A percentile compares a stretch with the other conserved stretches of the same genome.
Conservation (phyloP, 2,797 vertebrate genomes). For the Molossus molossus region DNA sequence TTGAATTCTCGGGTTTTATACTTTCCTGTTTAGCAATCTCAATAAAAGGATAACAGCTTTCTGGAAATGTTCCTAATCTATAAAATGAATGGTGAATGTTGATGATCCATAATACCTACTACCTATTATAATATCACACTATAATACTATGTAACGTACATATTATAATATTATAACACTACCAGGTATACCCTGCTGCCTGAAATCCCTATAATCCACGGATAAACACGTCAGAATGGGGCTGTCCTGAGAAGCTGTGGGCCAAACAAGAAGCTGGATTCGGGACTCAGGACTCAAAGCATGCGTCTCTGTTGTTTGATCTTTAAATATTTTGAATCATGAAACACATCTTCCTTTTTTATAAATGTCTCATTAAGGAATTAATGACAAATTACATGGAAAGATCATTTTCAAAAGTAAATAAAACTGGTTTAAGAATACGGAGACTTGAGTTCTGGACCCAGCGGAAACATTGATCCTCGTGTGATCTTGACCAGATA, state of each 20-base stretch:
- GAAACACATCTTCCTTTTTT: background rate
- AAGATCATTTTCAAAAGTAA: background rate
- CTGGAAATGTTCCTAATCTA: background rate
- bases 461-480: background rate
- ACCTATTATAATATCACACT: background rate
- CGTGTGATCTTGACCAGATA: background rate
- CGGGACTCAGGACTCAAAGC: background rate
- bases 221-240: background rate
- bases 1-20: background rate
- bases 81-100: background rate
- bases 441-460: background rate
- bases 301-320: background rate
- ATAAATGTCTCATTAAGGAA: background rate
- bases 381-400: background rate
- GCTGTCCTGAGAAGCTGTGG: background rate
- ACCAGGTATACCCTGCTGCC: too few relatives aligned
- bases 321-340: constrained; percentile 17
- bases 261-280: background rate
- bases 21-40: background rate
- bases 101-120: background rate
- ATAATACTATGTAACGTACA: background rate
- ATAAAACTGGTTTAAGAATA: background rate
- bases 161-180: background rate
- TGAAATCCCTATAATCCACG: background rate
- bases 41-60: background rate